Evolutionary conservation across 2,113 vertebrate species (phyloP).

Genomic region (Toxostoma redivivum): DNA sequence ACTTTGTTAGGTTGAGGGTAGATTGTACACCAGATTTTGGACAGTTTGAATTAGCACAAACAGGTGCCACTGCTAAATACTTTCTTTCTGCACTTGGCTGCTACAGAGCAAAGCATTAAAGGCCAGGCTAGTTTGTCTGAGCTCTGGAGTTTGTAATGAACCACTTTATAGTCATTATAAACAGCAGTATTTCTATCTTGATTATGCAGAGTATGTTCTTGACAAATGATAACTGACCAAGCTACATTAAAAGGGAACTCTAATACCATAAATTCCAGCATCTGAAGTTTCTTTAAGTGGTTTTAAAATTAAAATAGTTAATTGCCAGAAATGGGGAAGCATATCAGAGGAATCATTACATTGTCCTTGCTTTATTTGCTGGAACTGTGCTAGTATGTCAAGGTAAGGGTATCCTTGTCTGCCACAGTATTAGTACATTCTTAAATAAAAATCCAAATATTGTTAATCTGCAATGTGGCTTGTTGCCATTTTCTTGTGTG

Average conservation of each 20-base stretch:
- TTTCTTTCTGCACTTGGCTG: not conserved
- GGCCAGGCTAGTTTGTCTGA: not conserved
- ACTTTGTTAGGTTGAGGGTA: not conserved
- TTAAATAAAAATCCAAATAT: not conserved
- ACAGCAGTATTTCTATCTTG: not conserved
- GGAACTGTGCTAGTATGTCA: not conserved
- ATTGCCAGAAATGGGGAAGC: not conserved
- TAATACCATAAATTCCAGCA: not conserved
- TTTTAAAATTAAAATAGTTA: not conserved
- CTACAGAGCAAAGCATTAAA: not conserved
- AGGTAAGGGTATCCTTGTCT: not conserved
- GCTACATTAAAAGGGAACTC: not conserved
- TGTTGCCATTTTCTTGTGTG: not conserved
- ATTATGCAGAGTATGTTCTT: not conserved
- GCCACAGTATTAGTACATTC: not conserved
- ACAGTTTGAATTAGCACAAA: not conserved
- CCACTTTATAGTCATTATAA: not conserved
- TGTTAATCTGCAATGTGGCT: not conserved
- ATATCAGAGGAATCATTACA: not conserved
- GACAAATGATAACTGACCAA: not conserved
- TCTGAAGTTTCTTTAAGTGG: not conserved
- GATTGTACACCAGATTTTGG: not conserved
- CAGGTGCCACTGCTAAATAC: not conserved
- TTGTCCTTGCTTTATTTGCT: not conserved
- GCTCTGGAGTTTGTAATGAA: not conserved